phyloP scores from a whole-genome alignment of 2,888 invertebrate species.

The Holacanthella duospinosa region DNA sequence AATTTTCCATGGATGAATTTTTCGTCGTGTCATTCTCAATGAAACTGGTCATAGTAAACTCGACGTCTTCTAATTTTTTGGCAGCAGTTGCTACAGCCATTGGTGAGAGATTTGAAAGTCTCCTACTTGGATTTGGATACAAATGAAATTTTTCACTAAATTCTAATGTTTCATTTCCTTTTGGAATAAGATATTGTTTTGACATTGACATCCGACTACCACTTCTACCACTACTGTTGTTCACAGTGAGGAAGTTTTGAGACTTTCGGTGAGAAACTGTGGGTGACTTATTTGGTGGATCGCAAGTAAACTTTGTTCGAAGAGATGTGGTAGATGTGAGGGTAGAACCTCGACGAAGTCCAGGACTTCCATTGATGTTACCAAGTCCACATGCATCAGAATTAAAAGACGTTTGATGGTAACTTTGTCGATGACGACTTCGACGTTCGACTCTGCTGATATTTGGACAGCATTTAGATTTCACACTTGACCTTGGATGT shows the following conservation, averaged over 20 bases:
- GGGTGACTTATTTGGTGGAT: not conserved
- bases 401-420: not conserved
- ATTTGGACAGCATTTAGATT: not conserved
- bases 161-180: not conserved
- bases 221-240: not conserved
- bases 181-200: not conserved
- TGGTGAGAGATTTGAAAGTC: not conserved
- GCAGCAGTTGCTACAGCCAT: too few relatives aligned
- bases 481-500: not conserved
- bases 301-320: slow-evolving; percentile 4
- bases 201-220: not conserved
- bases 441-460: not conserved
- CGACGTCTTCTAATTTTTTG: not conserved
- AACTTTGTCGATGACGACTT: not conserved
- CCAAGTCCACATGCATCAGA: not conserved
- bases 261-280: not conserved
- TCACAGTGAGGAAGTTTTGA: not conserved
- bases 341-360: slow-evolving; percentile 4
- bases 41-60: slow-evolving; percentile 2
- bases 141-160: not conserved
- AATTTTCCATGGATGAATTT: not conserved
- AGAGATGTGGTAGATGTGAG: not conserved
- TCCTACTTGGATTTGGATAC: not conserved
- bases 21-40: not conserved
- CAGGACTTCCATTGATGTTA: not conserved